Evolutionary conservation across 1,140 invertebrate genomes (phyloP), one percentile per base, ranked within the genome.

Genomic region (Stenopsyche tienmushanensis): DNA sequence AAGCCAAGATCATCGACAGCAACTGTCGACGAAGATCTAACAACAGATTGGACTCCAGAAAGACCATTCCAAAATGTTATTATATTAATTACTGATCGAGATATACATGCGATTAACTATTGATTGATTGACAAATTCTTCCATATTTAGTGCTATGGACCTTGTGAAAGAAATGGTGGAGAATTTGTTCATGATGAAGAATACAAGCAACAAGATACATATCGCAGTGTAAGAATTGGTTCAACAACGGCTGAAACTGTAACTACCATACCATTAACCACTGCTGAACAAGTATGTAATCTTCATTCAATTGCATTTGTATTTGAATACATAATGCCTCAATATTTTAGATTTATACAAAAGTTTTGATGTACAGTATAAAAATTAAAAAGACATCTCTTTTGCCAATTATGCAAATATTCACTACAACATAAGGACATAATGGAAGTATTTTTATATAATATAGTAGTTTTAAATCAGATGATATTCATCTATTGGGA

Each of bases 61-160:
- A 93, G 94, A 74, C 93, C 92, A 1, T 96, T 96, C 73, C 90
- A 91, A 82, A 93, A 93, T 78, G 92, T 94, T 80, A 78, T 82
- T 74, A 47, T 54, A 54, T 54, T 26, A 54, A 25, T 25, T 18
- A 50, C 17, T 50, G 17, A 45, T 45, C 15, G 9, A 8, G 44
- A 8, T 39, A 39, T 13, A 39, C n/a, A 39, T 39, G 29, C 13
- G 34, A 39, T 17, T 8, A n/a, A n/a, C n/a, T n/a, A n/a, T n/a
- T 15, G 1, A n/a, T 53, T n/a, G 41, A 17, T 39, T 39, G 1
- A 15, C 21, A 25, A 25, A n/a, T 52, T 23, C 10, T 52, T 25
- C 21, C 10, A 20, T 20, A 49, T 63, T 21, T 39, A 70, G 68
- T 70, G 68, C 29, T 70, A 70, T 29, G 68, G 68, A 1, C 45